These are phyloP conservation scores for Centropyge bicolor DNA, from an alignment of 2,797 vertebrate species.

Conservation along the genomic window DNA sequence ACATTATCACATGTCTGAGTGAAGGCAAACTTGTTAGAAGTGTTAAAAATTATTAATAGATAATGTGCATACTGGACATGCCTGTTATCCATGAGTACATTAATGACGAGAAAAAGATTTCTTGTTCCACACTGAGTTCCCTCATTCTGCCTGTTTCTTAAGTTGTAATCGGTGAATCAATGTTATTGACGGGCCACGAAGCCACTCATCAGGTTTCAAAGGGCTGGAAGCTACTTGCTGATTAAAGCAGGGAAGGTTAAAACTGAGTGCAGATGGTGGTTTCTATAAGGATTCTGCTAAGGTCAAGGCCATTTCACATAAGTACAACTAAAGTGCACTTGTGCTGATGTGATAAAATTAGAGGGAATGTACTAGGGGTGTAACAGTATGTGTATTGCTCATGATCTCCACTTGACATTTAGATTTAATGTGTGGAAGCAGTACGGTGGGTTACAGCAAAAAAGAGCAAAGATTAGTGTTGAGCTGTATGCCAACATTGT, in stretches of 20 bases:
- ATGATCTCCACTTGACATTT: too few relatives aligned
- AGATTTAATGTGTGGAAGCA: too few relatives aligned
- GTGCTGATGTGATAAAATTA: neutral
- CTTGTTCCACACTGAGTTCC: conserved; percentile 18
- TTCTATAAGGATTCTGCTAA: conserved; percentile 6
- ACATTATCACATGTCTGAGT: too few relatives aligned
- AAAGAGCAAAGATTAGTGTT: too few relatives aligned
- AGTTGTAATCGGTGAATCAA: conserved; percentile 44
- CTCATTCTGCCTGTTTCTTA: conserved; percentile 10
- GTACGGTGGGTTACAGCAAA: too few relatives aligned
- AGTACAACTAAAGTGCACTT: neutral
- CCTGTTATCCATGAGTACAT: conserved; percentile 10
- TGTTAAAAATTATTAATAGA: too few relatives aligned
- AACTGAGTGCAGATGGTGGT: neutral
- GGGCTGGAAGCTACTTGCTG: neutral
- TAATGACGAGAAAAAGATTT: conserved; percentile 18
- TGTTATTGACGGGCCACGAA: conserved; percentile 31
- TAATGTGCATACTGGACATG: neutral
- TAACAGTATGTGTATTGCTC: neutral
- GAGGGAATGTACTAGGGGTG: neutral
- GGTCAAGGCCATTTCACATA: conserved; percentile 3
- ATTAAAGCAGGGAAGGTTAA: conserved; percentile 23
- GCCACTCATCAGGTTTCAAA: conserved; percentile 39
- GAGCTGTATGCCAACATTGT: too few relatives aligned
- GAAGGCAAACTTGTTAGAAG: too few relatives aligned